Base-by-base conservation (phyloP, 2,797 vertebrate species). In the Denticeps clupeoides region DNA sequence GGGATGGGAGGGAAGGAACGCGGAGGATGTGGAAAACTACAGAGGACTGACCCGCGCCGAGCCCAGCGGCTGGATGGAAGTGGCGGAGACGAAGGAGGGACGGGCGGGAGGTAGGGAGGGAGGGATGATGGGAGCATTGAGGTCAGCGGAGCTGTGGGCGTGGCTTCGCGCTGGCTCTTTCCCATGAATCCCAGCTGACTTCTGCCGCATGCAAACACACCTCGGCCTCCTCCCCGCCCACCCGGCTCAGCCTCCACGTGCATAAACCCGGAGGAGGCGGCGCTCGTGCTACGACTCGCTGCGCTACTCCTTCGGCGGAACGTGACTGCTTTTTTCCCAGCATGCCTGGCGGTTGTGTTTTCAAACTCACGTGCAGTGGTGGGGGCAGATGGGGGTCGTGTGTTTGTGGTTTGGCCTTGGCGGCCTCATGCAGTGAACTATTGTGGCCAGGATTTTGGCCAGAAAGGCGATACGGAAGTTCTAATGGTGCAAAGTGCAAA, bases 101-200 rank as follows among this genome's bases (percentile, higher is more conserved):
- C 37, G 16, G 15, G 16, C 19, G 33, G 16, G 16, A 4, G 7
- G 3, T 15, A 10, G 28, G 4, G 19, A 21, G 4, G 3, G 26
- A 26, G 19, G 11, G 22, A 15, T 28, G 29, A 5, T 19, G 38
- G 13, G 49, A 26, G 37, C 28, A n/a, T 28, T 1, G 52, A 10
- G 37, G 35, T 1, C 3, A 53, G 37, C 57, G 44, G 46, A 55
- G 10, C 43, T 47, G 22, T 61, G 45, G 41, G 53, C 58, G 57
- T 48, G 45, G 48, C 49, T 50, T 60, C 60, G 60, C 3, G 58
- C 50, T 48, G 52, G 7, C 45, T 29, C 22, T 18, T 56, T 43
- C 55, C 31, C 50, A 56, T 18, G 37, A 49, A 58, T 59, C 58
- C 55, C 63, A 68, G 63, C 68, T 70, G 63, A 68, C 60, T 63